Percentiles rank a stretch among this genome's conserved stretches.
Conservation (phyloP, 2,113 vertebrate genomes). For the Austrofundulus limnaeus region DNA sequence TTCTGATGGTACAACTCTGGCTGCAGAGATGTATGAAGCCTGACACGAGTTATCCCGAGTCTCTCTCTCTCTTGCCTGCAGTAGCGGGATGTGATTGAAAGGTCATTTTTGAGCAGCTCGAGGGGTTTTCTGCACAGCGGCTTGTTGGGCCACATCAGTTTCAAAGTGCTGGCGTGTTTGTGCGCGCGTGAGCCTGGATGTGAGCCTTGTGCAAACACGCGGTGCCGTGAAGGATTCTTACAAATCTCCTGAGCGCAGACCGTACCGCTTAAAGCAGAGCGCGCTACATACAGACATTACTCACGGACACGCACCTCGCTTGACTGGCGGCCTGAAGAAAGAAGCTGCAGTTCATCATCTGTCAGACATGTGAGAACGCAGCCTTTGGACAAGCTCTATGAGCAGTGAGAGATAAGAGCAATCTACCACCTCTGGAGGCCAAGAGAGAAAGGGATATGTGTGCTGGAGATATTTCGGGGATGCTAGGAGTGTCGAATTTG, state of each 20-base stretch:
- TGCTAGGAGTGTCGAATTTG: not conserved
- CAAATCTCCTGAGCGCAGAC: not conserved
- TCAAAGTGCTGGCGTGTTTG: not conserved
- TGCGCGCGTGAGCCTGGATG: not conserved
- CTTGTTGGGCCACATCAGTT: constrained; percentile 20
- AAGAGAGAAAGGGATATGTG: not conserved
- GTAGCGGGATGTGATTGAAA: constrained; percentile 17
- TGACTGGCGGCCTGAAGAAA: constrained; percentile 21
- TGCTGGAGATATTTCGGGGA: not conserved
- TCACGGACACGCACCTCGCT: constrained; percentile 17
- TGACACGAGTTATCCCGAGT: constrained; percentile 13
- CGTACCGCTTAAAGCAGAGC: not conserved
- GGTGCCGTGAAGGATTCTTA: not conserved
- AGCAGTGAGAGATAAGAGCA: constrained; percentile 23
- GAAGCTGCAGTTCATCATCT: constrained; percentile 18
- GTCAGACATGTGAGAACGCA: constrained; percentile 21
- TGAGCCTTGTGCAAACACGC: constrained; percentile 13
- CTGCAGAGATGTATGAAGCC: not conserved
- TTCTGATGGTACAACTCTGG: not conserved
- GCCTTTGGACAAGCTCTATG: constrained; percentile 22
- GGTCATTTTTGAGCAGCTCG: not conserved
- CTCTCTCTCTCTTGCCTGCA: not conserved
- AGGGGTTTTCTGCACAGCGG: constrained; percentile 1
- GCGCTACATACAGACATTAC: constrained; percentile 13
- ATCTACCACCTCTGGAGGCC: not conserved